Evolutionary conservation across 2,797 vertebrate species (phyloP).

Genomic region (Lithobates sylvaticus): DNA sequence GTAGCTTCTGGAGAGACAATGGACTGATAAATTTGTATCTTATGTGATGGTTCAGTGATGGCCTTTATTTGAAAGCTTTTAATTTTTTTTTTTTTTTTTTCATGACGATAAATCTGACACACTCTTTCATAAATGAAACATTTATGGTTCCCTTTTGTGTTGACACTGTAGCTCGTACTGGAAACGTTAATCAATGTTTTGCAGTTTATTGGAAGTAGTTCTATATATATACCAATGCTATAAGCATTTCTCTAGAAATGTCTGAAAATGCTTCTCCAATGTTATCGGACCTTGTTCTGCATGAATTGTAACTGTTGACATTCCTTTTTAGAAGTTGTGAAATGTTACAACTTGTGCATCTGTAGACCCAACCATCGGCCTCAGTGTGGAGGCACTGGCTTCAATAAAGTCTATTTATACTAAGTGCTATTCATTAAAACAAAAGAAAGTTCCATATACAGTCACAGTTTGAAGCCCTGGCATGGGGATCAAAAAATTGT

Average conservation of each 20-base stretch:
- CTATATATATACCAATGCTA: constrained; percentile 83
- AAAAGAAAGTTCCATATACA: background rate
- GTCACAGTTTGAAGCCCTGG: background rate
- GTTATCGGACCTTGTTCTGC: constrained; percentile 87
- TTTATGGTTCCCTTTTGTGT: constrained; percentile 87
- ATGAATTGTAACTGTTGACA: constrained; percentile 91
- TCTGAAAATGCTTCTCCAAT: constrained; percentile 86
- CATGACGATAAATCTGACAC: constrained; percentile 86
- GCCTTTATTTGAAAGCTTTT: constrained; percentile 87
- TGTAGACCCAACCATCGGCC: constrained; percentile 87
- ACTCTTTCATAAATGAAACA: constrained; percentile 87
- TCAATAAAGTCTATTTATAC: constrained; percentile 87
- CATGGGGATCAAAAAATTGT: too few relatives aligned
- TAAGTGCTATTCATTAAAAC: constrained; percentile 59
- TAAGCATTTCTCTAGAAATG: constrained; percentile 87
- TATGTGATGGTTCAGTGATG: constrained; percentile 85
- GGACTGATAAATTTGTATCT: constrained; percentile 83
- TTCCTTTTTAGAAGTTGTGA: constrained; percentile 90
- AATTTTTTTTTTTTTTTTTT: constrained; percentile 78
- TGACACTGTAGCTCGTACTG: constrained; percentile 86
- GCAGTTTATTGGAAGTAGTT: constrained; percentile 89
- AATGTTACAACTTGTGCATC: constrained; percentile 90
- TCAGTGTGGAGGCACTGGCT: constrained; percentile 89
- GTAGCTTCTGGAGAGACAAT: constrained; percentile 76
- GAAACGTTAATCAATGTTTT: constrained; percentile 87